Evolutionary conservation across 2,113 vertebrate genomes (phyloP).

Genomic region (Syngnathus floridae): DNA sequence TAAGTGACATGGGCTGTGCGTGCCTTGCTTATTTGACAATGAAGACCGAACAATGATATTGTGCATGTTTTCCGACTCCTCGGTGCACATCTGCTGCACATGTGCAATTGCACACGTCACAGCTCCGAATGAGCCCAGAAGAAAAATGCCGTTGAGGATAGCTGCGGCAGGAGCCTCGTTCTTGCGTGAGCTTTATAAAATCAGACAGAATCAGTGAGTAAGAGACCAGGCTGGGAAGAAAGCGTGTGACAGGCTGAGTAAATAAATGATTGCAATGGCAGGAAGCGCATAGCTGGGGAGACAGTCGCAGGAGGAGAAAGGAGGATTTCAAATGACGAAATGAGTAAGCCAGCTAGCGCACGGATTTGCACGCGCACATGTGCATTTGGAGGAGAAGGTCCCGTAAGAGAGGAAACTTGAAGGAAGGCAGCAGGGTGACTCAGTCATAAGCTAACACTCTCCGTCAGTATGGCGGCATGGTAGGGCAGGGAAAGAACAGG

Average conservation of each 20-base stretch:
- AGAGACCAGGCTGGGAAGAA: constrained; percentile 36
- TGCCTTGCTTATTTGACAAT: constrained; percentile 12
- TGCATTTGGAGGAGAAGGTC: constrained; percentile 30
- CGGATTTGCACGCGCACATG: constrained; percentile 12
- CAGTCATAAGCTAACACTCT: constrained; percentile 58
- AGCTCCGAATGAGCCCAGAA: constrained; percentile 20
- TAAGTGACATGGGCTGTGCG: constrained; percentile 12
- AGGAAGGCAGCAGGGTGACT: constrained; percentile 55
- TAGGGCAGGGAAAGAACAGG: constrained; percentile 26
- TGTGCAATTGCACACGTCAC: constrained; percentile 13
- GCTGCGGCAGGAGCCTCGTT: constrained; percentile 24
- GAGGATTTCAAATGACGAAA: constrained; percentile 26
- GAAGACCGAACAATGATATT: constrained; percentile 19
- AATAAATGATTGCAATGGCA: constrained; percentile 56
- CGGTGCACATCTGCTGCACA: constrained; percentile 2
- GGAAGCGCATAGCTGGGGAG: constrained; percentile 35
- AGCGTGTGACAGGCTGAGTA: constrained; percentile 36
- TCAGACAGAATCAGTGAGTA: constrained; percentile 61
- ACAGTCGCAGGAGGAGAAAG: constrained; percentile 5
- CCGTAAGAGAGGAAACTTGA: constrained; percentile 29
- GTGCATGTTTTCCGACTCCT: not conserved
- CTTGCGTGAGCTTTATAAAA: constrained; percentile 43
- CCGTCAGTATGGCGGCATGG: constrained; percentile 48
- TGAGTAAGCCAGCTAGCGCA: constrained; percentile 17
- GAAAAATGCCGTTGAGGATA: constrained; percentile 19